A percentile compares a stretch with the other conserved stretches of the same genome.
Evolutionary conservation across 2,113 vertebrate species (phyloP).

Genomic region (Leiothrix lutea): DNA sequence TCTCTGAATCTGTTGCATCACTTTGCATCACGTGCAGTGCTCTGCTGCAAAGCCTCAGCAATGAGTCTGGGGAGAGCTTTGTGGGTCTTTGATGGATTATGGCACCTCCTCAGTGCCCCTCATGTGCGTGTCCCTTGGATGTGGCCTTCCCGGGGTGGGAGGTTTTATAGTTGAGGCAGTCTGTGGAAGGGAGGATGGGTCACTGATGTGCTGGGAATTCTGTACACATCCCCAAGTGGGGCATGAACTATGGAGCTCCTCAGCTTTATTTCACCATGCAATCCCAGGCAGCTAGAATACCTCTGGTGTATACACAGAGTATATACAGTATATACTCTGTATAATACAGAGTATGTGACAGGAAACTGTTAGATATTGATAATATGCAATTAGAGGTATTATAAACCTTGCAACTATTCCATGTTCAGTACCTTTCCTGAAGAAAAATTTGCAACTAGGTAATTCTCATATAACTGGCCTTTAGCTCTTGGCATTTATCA

Average conservation of each 20-base stretch:
- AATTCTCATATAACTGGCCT: neutral
- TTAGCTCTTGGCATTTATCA: neutral
- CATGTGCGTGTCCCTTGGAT: neutral
- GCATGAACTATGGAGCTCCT: neutral
- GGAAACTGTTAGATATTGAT: neutral
- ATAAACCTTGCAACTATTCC: neutral
- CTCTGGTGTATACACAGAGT: no score
- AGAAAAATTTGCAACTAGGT: neutral
- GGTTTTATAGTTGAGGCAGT: neutral
- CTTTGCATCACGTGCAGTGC: fast-evolving
- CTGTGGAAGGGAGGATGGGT: neutral
- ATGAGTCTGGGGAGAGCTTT: neutral
- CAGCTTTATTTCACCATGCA: neutral
- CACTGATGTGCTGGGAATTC: neutral
- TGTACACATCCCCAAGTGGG: fast-evolving
- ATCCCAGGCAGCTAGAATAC: neutral
- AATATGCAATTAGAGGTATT: neutral
- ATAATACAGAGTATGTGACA: neutral
- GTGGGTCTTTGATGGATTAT: neutral
- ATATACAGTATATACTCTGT: no score
- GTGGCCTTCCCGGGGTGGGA: neutral
- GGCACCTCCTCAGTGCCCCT: neutral
- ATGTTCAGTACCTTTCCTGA: neutral
- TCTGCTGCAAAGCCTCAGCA: neutral
- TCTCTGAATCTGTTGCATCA: neutral